A percentile compares a stretch with the other conserved stretches of the same genome.
These are phyloP conservation scores for Trogon melanurus DNA, from an alignment of 2,113 vertebrate species.

Conservation along the genomic window DNA sequence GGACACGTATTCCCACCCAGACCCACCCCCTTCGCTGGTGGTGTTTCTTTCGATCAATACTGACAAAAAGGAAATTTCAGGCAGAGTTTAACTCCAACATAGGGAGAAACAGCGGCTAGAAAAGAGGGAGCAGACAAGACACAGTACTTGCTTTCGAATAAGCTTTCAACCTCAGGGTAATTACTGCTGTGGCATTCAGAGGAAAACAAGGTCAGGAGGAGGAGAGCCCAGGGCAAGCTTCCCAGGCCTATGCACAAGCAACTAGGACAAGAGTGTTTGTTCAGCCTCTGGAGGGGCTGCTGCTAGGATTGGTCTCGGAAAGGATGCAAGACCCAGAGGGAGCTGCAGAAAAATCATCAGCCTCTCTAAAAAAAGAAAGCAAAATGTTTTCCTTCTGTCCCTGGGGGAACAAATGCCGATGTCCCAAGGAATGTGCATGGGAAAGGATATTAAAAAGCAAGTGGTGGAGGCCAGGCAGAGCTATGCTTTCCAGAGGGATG, in stretches of 20 bases:
- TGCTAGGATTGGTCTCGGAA: neutral
- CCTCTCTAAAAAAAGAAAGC: constrained; percentile 50
- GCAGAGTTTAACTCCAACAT: neutral
- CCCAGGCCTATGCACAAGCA: constrained; percentile 38
- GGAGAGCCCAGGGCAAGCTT: neutral
- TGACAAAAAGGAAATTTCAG: neutral
- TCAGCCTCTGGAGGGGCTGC: neutral
- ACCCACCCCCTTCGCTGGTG: neutral
- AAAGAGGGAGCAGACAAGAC: neutral
- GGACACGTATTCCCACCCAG: neutral
- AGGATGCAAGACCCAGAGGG: constrained; percentile 15
- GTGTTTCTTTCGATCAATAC: neutral
- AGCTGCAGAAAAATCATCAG: constrained; percentile 18
- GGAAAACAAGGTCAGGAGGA: constrained; percentile 53
- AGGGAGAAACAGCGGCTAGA: neutral
- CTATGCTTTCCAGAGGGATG: neutral
- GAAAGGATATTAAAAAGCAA: constrained; percentile 1
- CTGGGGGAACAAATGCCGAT: neutral
- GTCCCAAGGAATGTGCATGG: neutral
- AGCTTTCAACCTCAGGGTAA: constrained; percentile 52
- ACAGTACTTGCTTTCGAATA: constrained; percentile 53
- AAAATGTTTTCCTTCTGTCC: constrained; percentile 44
- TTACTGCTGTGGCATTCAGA: constrained; percentile 36
- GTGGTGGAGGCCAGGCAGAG: neutral
- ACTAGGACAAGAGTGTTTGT: constrained; percentile 50